These are phyloP conservation scores for Pedionomus torquatus DNA, from an alignment of 2,113 vertebrate species.

Conservation along the genomic window DNA sequence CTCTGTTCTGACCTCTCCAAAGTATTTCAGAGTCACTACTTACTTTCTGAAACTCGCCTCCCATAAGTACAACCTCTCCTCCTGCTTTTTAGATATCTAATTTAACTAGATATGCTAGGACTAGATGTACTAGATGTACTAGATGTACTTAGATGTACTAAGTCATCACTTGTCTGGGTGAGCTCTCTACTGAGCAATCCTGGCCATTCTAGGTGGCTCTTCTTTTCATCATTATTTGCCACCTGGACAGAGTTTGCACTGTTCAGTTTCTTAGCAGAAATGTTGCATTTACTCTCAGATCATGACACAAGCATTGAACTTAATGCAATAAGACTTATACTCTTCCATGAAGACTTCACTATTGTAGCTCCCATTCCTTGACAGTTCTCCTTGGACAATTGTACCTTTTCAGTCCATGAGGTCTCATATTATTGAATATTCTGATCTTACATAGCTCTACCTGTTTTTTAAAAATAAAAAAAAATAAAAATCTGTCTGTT, in stretches of 20 bases:
- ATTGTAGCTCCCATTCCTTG: neutral
- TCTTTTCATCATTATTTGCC: neutral
- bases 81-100: neutral
- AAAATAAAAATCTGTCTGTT: neutral
- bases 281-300: neutral
- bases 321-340: neutral
- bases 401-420: neutral
- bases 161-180: neutral
- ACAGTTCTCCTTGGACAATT: neutral
- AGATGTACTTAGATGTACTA: too few species aligned
- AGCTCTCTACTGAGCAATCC: neutral
- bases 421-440: neutral
- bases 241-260: neutral
- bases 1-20: neutral
- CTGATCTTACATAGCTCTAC: neutral
- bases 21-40: neutral
- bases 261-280: neutral
- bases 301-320: neutral
- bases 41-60: neutral
- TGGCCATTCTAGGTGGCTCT: neutral
- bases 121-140: too few species aligned
- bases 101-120: neutral
- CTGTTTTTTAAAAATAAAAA: too few species aligned
- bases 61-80: neutral
- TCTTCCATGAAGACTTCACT: neutral